A percentile compares a stretch with the other conserved stretches of the same genome.
Evolutionary conservation across 2,888 invertebrate genomes (phyloP).

Genomic region (Therioaphis trifolii): DNA sequence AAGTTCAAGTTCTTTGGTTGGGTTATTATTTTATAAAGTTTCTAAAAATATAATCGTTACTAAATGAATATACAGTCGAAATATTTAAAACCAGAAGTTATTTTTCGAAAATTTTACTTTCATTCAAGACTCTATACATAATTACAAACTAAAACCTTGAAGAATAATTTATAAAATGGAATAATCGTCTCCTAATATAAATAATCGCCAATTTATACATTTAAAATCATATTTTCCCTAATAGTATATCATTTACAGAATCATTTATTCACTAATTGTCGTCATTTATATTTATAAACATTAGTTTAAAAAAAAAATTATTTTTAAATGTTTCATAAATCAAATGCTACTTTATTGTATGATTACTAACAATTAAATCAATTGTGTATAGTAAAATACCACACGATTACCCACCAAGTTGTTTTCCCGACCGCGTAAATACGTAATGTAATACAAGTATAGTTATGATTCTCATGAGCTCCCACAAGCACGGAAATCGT

Average conservation of each 20-base stretch:
- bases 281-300: too few relatives aligned
- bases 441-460: too few relatives aligned
- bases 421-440: neutral
- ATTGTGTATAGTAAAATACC: neutral
- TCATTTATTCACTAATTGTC: neutral
- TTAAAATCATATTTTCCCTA: neutral
- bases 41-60: too few relatives aligned
- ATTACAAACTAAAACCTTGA: neutral
- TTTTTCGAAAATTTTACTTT: too few relatives aligned
- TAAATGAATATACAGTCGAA: too few relatives aligned
- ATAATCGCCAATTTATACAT: too few relatives aligned
- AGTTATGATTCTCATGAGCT: neutral
- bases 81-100: too few relatives aligned
- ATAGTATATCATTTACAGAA: conserved; percentile 6
- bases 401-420: neutral
- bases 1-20: too few relatives aligned
- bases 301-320: too few relatives aligned
- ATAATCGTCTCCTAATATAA: too few relatives aligned
- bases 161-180: neutral
- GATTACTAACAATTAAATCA: conserved; percentile 1
- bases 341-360: conserved; percentile 3
- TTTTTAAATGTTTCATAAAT: conserved; percentile 10
- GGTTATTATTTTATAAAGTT: too few relatives aligned
- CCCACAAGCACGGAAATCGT: conserved; percentile 12
- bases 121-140: too few relatives aligned